Evolutionary conservation across 2,113 vertebrate genomes (phyloP).

Genomic region (Mystacornis crossleyi): DNA sequence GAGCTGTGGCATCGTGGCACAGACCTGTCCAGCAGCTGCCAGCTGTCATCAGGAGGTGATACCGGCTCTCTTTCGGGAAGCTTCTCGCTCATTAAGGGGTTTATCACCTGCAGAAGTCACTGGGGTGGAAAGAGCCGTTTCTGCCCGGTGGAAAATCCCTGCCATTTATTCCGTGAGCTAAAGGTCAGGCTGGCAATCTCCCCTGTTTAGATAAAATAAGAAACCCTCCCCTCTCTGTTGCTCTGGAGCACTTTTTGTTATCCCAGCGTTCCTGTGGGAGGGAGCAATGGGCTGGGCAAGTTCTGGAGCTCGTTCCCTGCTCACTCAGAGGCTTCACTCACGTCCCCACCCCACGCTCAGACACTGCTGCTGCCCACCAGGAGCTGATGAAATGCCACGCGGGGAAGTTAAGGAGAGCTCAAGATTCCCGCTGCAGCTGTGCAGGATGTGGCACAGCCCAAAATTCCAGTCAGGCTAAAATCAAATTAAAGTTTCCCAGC

Average conservation of each 20-base stretch:
- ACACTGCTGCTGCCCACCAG: neutral
- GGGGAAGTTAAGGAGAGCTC: neutral
- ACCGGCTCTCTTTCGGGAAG: neutral
- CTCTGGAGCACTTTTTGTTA: neutral
- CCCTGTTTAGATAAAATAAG: neutral
- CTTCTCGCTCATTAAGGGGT: neutral
- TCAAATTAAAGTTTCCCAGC: slow-evolving; percentile 60
- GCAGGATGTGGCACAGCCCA: neutral
- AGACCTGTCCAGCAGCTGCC: rapidly evolving
- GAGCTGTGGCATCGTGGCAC: neutral
- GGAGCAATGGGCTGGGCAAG: neutral
- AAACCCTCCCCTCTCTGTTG: neutral
- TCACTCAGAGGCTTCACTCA: neutral
- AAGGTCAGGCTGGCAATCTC: neutral
- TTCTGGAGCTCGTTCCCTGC: neutral
- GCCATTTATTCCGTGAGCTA: neutral
- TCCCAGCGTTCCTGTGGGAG: neutral
- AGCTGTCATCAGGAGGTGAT: neutral
- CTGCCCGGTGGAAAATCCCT: neutral
- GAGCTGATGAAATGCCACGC: neutral
- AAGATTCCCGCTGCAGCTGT: neutral
- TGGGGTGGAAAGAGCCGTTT: neutral
- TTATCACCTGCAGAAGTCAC: neutral
- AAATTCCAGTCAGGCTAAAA: neutral
- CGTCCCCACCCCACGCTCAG: rapidly evolving